phyloP scores from a whole-genome alignment of 2,113 vertebrate species.

The Recurvirostra avosetta region DNA sequence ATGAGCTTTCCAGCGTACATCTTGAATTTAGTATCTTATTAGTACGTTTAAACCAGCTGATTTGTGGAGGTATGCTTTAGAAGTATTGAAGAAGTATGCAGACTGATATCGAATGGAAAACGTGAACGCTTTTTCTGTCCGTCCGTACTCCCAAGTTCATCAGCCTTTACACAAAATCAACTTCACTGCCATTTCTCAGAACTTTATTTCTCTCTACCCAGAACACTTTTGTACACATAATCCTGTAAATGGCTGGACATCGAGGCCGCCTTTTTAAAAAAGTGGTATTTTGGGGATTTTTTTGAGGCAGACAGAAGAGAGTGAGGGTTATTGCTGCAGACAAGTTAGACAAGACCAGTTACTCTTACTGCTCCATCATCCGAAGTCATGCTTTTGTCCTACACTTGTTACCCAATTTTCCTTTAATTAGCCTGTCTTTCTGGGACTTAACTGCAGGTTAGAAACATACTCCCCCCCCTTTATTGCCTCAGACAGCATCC shows the following conservation, averaged over 20 bases:
- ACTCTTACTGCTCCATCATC: accelerated
- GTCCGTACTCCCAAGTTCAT: neutral
- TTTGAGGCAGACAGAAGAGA: neutral
- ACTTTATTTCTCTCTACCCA: accelerated
- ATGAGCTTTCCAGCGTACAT: neutral
- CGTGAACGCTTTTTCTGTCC: accelerated
- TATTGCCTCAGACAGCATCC: neutral
- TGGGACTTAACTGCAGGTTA: neutral
- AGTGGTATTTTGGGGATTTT: neutral
- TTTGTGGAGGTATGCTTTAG: neutral
- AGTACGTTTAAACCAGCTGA: neutral
- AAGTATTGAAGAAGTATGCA: accelerated
- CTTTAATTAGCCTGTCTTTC: neutral
- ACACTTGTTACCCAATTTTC: neutral
- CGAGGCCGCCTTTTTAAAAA: too few relatives aligned
- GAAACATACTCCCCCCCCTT: accelerated
- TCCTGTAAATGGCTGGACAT: neutral
- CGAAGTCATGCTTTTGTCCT: neutral
- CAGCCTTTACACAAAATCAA: accelerated
- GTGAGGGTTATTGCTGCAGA: neutral
- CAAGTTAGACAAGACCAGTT: accelerated
- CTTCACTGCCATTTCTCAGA: accelerated
- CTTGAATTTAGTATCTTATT: neutral
- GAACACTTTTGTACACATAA: accelerated
- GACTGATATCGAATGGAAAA: neutral